Percentiles rank a stretch among this genome's conserved stretches.
These are phyloP conservation scores for Vidua chalybeata DNA, from an alignment of 2,113 vertebrate species.

Conservation along the genomic window DNA sequence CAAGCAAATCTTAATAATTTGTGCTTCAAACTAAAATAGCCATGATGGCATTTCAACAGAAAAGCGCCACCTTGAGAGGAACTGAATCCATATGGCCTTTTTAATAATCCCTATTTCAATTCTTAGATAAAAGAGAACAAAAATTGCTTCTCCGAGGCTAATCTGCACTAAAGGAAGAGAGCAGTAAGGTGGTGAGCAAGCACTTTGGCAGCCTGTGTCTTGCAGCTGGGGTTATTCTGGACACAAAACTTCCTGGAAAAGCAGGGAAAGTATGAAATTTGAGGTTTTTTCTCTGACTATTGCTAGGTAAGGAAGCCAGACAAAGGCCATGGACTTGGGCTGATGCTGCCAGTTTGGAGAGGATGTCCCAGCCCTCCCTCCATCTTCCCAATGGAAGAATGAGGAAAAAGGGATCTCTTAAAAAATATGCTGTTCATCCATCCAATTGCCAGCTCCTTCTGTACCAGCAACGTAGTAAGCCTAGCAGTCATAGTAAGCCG, in stretches of 20 bases:
- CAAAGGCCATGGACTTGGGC: neutral
- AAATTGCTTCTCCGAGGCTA: neutral
- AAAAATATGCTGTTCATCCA: neutral
- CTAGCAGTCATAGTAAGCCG: neutral
- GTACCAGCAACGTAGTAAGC: neutral
- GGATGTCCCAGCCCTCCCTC: neutral
- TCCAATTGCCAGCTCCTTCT: neutral
- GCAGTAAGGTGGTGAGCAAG: neutral
- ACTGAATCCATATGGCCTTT: neutral
- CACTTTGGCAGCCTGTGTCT: neutral
- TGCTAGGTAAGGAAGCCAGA: neutral
- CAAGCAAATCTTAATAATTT: neutral
- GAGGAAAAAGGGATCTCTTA: neutral
- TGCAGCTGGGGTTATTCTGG: neutral
- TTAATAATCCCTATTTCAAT: neutral
- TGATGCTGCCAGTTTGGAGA: neutral
- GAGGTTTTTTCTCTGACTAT: neutral
- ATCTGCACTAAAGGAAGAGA: neutral
- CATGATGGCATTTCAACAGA: neutral
- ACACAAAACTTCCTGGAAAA: neutral
- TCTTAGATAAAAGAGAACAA: neutral
- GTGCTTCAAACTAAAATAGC: neutral
- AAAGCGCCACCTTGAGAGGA: neutral
- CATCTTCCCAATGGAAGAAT: neutral
- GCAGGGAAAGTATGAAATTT: neutral